A percentile compares a stretch with the other conserved stretches of the same genome.
These are phyloP conservation scores for Pantherophis alleghaniensis DNA, from an alignment of 2,797 vertebrate genomes.

Conservation along the genomic window DNA sequence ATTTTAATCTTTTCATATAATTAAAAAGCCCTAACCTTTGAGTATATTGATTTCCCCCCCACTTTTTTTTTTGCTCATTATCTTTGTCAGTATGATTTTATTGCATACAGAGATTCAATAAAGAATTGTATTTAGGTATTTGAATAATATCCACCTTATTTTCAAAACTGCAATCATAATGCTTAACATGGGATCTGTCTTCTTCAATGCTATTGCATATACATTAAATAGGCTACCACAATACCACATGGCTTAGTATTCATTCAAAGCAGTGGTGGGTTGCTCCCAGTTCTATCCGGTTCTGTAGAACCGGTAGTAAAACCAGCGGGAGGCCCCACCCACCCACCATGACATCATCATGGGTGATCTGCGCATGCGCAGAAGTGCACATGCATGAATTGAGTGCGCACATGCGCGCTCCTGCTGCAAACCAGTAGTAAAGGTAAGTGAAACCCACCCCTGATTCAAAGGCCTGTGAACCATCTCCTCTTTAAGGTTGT, in stretches of 20 bases:
- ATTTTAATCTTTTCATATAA: not conserved
- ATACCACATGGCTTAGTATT: not conserved
- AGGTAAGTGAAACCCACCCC: too few species aligned
- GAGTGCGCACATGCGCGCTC: too few species aligned
- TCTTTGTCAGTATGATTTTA: not conserved
- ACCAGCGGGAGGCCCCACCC: too few species aligned
- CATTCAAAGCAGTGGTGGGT: not conserved
- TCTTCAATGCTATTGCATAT: not conserved
- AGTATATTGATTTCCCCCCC: not conserved
- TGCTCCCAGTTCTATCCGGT: too few species aligned
- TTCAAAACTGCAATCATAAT: not conserved
- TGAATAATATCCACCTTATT: not conserved
- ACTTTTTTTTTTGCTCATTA: not conserved
- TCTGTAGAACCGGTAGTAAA: too few species aligned
- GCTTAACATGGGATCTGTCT: too few species aligned
- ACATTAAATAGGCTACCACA: not conserved
- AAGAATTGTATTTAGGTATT: not conserved
- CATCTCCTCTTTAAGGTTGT: not conserved
- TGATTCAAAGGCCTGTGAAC: not conserved
- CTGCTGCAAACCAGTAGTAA: too few species aligned
- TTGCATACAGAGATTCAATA: not conserved
- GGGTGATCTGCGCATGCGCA: too few species aligned
- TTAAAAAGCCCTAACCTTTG: not conserved
- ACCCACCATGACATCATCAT: too few species aligned
- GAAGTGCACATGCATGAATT: too few species aligned